Percentiles rank a stretch among this genome's conserved stretches.
These are phyloP conservation scores for Holcopasites calliopsidis DNA, from an alignment of 1,140 invertebrate genomes.

Conservation along the genomic window DNA sequence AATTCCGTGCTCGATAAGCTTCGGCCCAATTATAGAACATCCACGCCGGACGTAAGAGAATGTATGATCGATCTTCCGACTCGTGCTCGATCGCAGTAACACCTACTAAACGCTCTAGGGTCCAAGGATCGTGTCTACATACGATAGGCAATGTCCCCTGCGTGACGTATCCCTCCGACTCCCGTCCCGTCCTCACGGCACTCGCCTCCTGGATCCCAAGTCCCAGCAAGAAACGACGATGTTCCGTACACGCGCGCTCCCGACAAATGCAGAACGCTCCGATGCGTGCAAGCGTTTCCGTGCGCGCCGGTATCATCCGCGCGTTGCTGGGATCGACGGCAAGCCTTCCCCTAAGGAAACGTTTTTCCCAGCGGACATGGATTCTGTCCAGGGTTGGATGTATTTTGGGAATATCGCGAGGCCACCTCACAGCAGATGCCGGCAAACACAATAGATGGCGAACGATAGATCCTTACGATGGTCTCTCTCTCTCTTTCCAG, in stretches of 20 bases:
- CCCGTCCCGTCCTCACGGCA: slow-evolving; percentile 20
- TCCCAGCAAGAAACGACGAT: slow-evolving; percentile 24
- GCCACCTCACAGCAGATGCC: not conserved
- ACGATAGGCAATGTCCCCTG: slow-evolving; percentile 35
- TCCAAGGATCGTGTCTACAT: slow-evolving; percentile 6
- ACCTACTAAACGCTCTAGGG: slow-evolving; percentile 13
- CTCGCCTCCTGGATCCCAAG: not conserved
- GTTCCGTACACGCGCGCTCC: not conserved
- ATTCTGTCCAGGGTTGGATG: too few species aligned
- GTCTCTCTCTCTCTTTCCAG: slow-evolving; percentile 8
- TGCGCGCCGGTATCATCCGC: slow-evolving; percentile 5
- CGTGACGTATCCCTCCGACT: slow-evolving; percentile 23
- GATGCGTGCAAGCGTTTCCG: slow-evolving; percentile 19
- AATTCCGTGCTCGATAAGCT: too few species aligned
- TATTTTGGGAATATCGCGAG: too few species aligned
- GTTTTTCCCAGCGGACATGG: not conserved
- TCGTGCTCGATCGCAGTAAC: slow-evolving; percentile 6
- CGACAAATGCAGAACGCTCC: slow-evolving; percentile 17
- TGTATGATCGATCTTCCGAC: not conserved
- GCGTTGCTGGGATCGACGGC: not conserved
- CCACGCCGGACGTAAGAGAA: too few species aligned
- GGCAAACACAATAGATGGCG: slow-evolving; percentile 3
- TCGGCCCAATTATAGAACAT: too few species aligned
- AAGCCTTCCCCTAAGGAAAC: not conserved
- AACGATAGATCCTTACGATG: slow-evolving; percentile 21